A percentile compares a stretch with the other conserved stretches of the same genome.
phyloP scores from a whole-genome alignment of 2,113 vertebrate species.

The Malaclemys terrapin region DNA sequence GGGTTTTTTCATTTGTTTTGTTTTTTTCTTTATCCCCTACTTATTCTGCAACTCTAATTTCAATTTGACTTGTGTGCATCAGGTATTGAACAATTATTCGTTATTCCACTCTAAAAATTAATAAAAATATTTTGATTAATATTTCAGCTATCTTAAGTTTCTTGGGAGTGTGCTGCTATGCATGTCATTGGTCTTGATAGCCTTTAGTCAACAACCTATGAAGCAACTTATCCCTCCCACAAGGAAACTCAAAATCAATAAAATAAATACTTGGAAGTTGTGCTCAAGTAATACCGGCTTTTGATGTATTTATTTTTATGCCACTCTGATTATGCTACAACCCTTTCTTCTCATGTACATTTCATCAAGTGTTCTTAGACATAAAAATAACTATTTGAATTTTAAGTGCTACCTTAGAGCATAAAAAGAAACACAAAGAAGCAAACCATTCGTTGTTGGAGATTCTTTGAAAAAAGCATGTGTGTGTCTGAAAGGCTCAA shows the following conservation, averaged over 20 bases:
- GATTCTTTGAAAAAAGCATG: background rate
- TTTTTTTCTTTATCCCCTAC: background rate
- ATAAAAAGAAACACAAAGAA: slow-evolving; percentile 12
- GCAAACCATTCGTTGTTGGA: slow-evolving; percentile 42
- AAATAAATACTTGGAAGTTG: slow-evolving; percentile 17
- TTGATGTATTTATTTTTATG: slow-evolving; percentile 36
- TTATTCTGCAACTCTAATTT: background rate
- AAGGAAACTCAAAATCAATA: slow-evolving; percentile 12
- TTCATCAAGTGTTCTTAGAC: slow-evolving; percentile 64
- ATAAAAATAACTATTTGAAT: slow-evolving; percentile 50
- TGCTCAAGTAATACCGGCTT: background rate
- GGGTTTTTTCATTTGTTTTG: too few species aligned
- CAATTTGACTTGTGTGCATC: background rate
- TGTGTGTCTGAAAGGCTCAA: background rate
- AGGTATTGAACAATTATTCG: slow-evolving; percentile 4
- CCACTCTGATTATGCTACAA: slow-evolving; percentile 35
- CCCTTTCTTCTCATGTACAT: slow-evolving; percentile 50
- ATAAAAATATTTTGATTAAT: slow-evolving; percentile 43
- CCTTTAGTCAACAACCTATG: slow-evolving; percentile 49
- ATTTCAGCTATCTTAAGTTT: slow-evolving; percentile 37
- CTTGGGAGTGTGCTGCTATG: slow-evolving; percentile 24
- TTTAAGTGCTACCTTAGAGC: slow-evolving; percentile 57
- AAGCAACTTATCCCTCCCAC: slow-evolving; percentile 33
- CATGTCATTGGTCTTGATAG: slow-evolving; percentile 49
- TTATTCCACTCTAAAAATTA: slow-evolving; percentile 24